Conservation (phyloP, 1,140 invertebrate genomes). For the Caenorhabditis briggsae region DNA sequence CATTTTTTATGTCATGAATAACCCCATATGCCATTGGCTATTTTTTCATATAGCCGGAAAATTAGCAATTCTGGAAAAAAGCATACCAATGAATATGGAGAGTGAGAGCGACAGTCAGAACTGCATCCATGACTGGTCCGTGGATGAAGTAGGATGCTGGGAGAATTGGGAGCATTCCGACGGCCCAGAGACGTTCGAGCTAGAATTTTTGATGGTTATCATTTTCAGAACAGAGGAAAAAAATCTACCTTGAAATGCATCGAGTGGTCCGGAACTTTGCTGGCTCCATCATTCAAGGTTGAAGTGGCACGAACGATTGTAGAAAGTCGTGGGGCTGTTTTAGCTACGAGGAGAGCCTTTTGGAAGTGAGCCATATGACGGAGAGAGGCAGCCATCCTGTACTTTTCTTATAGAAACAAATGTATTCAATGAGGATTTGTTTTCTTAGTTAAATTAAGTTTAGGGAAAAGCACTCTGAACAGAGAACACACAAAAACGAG, state of each 20-base stretch:
- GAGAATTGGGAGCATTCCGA: conserved; percentile 72
- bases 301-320: conserved; percentile 53
- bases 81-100: conserved; percentile 75
- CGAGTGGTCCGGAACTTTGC: conserved; percentile 64
- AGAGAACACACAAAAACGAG: conserved; percentile 42
- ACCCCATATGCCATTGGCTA: no score
- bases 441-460: not conserved
- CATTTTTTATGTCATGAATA: no score
- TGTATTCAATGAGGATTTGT: not conserved
- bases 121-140: conserved; percentile 73
- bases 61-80: no score
- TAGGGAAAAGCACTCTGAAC: not conserved
- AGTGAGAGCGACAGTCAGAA: conserved; percentile 74
- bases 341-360: conserved; percentile 50
- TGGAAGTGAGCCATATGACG: conserved; percentile 58
- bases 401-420: not conserved
- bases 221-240: not conserved
- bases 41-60: no score
- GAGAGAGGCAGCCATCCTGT: conserved; percentile 52
- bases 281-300: conserved; percentile 66
- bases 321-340: conserved; percentile 43
- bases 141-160: conserved; percentile 77
- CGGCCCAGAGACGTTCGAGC: conserved; percentile 73
- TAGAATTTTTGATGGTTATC: conserved; percentile 49
- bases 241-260: conserved; percentile 60